Evolutionary conservation across 1,140 invertebrate genomes (phyloP), one percentile per base, ranked within the genome.

Genomic region (Tetranychus cinnabarinus): DNA sequence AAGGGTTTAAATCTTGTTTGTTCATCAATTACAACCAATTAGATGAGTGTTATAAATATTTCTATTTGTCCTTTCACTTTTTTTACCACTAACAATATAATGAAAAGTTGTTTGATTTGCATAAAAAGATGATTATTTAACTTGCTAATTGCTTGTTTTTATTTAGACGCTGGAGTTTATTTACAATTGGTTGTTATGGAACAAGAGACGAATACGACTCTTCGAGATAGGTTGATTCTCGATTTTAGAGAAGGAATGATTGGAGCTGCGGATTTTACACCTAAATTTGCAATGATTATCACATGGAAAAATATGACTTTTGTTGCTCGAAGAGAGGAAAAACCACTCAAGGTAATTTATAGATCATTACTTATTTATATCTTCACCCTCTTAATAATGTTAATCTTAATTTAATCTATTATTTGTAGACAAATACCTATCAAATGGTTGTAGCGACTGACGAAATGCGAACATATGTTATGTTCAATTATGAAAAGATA

Each of bases 251-350:
- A 88, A 66, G 88, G 86, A 3, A 87, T 95, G 48, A 85, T 95
- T 37, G 90, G 90, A 0, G 80, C 90, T 0, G 84, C 88, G 36
- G 83, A 82, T 1, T 96, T 95, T 72, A 75, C 69, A 31, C 88
- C 90, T 0, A 90, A 91, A 69, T 88, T 93, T 68, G 83, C 81
- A 3, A 75, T 87, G 48, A 88, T 92, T 66, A 78, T 87, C n/a
- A 96, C 90, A 1, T 96, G 90, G 90, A 91, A 89, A 71, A 93
- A 95, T 70, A 81, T 95, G 70, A 86, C 87, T 1, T 92, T 93
- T 71, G 80, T 84, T 67, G 46, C 15, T 54, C 46, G 47, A 39
- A 13, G 59, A 13, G 35, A 35, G 2, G 59, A 60, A n/a, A 60
- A 37, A 52, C 46, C 46, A 13, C n/a, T 60, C 1, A 60, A 58